Percentiles rank a stretch among this genome's conserved stretches.
Conservation (phyloP, 2,888 invertebrate species). For the Drosophila dives region DNA sequence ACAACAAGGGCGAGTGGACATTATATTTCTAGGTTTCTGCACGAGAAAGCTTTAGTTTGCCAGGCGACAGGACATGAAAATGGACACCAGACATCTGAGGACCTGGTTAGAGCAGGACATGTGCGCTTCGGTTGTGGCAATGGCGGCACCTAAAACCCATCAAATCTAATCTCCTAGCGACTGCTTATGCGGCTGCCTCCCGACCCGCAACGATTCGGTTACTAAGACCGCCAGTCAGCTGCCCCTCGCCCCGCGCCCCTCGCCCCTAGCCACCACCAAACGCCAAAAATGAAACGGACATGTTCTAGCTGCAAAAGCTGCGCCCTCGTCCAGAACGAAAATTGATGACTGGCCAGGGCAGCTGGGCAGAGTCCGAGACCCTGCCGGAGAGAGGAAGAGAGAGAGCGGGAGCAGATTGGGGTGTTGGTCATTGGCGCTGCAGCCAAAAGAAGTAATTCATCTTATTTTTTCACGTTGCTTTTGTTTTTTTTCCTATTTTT, state of each 20-base stretch:
- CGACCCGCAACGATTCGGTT: conserved; percentile 43
- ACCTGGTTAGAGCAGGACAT: conserved; percentile 35
- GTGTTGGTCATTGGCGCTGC: conserved; percentile 78
- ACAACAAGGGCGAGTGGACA: conserved; percentile 39
- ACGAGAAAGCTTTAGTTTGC: conserved; percentile 42
- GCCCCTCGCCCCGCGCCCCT: neutral
- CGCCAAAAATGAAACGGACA: conserved; percentile 51
- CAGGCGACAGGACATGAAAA: conserved; percentile 43
- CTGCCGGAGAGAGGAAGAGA: neutral
- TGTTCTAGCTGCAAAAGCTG: conserved; percentile 50
- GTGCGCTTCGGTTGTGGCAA: conserved; percentile 44
- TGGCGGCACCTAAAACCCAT: conserved; percentile 73
- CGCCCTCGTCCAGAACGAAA: conserved; percentile 69
- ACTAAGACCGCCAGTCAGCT: conserved; percentile 35
- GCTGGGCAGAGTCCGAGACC: conserved; percentile 46
- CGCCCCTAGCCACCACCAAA: neutral
- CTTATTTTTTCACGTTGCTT: conserved; percentile 72
- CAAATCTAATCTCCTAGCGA: conserved; percentile 79
- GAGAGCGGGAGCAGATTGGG: conserved; percentile 24
- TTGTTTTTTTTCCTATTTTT: conserved; percentile 12
- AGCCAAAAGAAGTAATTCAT: conserved; percentile 82
- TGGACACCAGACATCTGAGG: conserved; percentile 13
- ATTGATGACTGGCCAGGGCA: conserved; percentile 73
- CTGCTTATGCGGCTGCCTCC: conserved; percentile 49
- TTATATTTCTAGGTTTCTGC: conserved; percentile 62